Evolutionary conservation across 2,888 invertebrate genomes (phyloP).

Genomic region (Phoenoteleia sp.): DNA sequence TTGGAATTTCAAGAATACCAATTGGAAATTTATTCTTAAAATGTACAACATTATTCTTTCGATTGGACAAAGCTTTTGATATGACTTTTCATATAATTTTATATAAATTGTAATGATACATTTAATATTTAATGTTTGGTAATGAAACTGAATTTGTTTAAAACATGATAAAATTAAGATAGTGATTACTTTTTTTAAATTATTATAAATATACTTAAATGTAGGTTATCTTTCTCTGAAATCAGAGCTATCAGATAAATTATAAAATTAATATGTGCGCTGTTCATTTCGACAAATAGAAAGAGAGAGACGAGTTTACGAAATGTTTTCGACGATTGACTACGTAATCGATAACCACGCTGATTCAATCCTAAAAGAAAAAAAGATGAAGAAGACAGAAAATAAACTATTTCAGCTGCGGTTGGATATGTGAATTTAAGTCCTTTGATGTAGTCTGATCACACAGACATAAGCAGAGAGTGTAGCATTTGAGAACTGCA

Average conservation of each 20-base stretch:
- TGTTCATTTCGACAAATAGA: no score
- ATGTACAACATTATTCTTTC: background rate
- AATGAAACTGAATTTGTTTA: no score
- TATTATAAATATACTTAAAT: no score
- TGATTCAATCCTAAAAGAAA: constrained; percentile 1
- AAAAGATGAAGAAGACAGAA: background rate
- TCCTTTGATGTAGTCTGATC: constrained; percentile 36
- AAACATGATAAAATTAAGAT: no score
- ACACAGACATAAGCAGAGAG: constrained; percentile 31
- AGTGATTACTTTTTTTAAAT: no score
- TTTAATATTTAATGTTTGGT: no score
- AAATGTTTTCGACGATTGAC: background rate
- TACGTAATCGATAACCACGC: background rate
- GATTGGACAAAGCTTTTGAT: background rate
- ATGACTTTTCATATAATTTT: no score
- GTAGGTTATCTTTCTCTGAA: no score
- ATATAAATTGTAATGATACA: no score
- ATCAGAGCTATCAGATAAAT: no score
- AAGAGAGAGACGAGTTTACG: background rate
- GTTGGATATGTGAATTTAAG: constrained; percentile 24
- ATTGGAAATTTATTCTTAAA: background rate
- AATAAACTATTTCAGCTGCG: constrained; percentile 24
- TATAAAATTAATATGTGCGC: no score
- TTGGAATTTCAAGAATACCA: background rate
- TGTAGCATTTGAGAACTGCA: constrained; percentile 18